Evolutionary conservation across 2,113 vertebrate genomes (phyloP), one percentile per base, ranked within the genome.

Genomic region (Boulengeromyrus knoepffleri): DNA sequence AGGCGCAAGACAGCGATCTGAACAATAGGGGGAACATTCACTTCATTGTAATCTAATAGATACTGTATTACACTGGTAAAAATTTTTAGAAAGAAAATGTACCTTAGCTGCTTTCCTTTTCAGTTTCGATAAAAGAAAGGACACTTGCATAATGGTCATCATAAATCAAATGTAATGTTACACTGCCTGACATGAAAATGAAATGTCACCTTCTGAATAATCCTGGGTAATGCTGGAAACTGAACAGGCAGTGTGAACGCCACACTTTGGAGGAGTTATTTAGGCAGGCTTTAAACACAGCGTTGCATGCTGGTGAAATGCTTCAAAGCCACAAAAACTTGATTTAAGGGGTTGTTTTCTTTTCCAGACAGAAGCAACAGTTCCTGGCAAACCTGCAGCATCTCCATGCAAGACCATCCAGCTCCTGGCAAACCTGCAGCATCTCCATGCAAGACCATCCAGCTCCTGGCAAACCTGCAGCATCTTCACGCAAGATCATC

Each of bases 331-430:
- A 12, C 49, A 42, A 89, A 89, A 89, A 74, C 17, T 45, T 56
- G 88, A 89, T 89, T 89, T 89, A 89, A 84, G 19, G 74, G 49
- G 0, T 83, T 89, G 88, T 83, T 89, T 89, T 89, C 13, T 10
- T 52, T 89, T 83, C 74, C 88, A 83, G 70, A 56, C 70, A 49
- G 12, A 39, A 52, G 74, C 19, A 42, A 39, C 3, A 31, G 66
- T 5, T 74, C 27, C 45, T 83, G 39, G 47, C 70, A 39, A 77
- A 80, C 70, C 27, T 12, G 17, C 70, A 36, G 27, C 4, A 89
- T 47, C 31, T 89, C 27, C 88, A 80, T 4, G 3, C 31, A 36
- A n/a, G 46, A 24, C 6, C 46, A 74, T 13, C n/a, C 66, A 74
- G 66, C 12, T 74, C 66, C 15, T 83, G 39, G 66, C 31, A 39